Conservation (phyloP, 53 echinoderm and acorn worm species). For the Luidia sarsii region DNA sequence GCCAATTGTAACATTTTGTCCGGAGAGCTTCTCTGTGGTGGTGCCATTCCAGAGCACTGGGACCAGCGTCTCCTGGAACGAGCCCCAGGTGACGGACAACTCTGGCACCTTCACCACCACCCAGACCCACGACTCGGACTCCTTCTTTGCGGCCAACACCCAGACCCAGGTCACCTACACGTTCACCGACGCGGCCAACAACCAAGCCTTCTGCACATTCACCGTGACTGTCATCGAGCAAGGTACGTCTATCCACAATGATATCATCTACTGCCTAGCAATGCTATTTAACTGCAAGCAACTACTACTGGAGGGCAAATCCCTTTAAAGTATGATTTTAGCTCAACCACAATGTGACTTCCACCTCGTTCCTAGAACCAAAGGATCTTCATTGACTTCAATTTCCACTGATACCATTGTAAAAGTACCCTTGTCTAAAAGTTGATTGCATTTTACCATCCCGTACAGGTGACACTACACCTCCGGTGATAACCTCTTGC, state of each 20-base stretch:
- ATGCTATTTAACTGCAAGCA: too few relatives aligned
- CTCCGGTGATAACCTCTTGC: slow-evolving; percentile 53
- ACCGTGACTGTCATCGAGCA: slow-evolving; percentile 43
- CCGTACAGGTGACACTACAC: slow-evolving; percentile 28
- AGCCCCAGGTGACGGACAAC: slow-evolving; percentile 60
- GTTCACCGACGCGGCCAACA: slow-evolving; percentile 58
- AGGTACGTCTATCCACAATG: not conserved
- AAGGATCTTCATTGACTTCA: too few relatives aligned
- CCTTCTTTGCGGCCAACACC: slow-evolving; percentile 46
- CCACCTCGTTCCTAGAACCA: too few relatives aligned
- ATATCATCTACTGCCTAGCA: not conserved
- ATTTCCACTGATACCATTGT: not conserved
- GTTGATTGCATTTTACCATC: not conserved
- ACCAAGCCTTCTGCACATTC: slow-evolving; percentile 60
- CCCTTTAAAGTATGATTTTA: too few relatives aligned
- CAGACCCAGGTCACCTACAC: slow-evolving; percentile 59
- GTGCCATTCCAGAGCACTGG: slow-evolving; percentile 45
- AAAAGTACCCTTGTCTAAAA: not conserved
- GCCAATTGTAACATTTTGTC: slow-evolving; percentile 25
- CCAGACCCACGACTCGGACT: slow-evolving; percentile 41
- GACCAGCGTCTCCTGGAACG: slow-evolving; percentile 60
- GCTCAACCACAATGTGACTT: too few relatives aligned
- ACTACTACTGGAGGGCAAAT: too few relatives aligned
- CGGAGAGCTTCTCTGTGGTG: slow-evolving; percentile 13
- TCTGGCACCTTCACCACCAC: slow-evolving; percentile 42